A percentile compares a stretch with the other conserved stretches of the same genome.
These are phyloP conservation scores for Prosapia bicincta DNA, from an alignment of 2,888 invertebrate genomes.

Conservation along the genomic window DNA sequence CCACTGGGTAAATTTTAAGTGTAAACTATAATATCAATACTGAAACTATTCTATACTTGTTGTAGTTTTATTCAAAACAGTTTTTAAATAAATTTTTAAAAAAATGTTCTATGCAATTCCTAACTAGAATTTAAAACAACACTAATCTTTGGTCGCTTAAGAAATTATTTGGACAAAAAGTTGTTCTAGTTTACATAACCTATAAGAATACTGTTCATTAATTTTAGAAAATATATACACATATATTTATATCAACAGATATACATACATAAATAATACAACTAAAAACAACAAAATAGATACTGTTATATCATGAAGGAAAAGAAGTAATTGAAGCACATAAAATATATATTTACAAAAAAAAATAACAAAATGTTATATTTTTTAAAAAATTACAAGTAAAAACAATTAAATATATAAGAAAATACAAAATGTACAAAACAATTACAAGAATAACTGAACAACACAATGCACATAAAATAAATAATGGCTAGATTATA, in stretches of 20 bases:
- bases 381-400: constrained; percentile 7
- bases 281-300: constrained; percentile 7
- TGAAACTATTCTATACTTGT: too few relatives aligned
- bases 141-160: constrained; percentile 27
- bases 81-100: too few relatives aligned
- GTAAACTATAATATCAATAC: too few relatives aligned
- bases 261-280: constrained; percentile 14
- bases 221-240: neutral
- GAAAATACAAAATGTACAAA: constrained; percentile 27
- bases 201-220: constrained; percentile 17
- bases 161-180: constrained; percentile 18
- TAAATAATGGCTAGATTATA: neutral
- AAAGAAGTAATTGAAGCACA: constrained; percentile 9
- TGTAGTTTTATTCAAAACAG: too few relatives aligned
- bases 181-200: constrained; percentile 6
- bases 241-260: constrained; percentile 13
- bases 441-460: constrained; percentile 1
- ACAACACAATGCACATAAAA: constrained; percentile 14
- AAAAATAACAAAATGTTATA: constrained; percentile 17
- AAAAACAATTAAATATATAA: constrained; percentile 23
- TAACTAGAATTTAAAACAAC: constrained; percentile 10
- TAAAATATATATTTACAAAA: constrained; percentile 4
- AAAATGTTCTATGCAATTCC: too few relatives aligned
- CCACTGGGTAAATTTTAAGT: too few relatives aligned
- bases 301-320: neutral